Percentiles rank a stretch among this genome's conserved stretches.
Conservation (phyloP, 2,797 vertebrate species). For the Coregonus sp. region DNA sequence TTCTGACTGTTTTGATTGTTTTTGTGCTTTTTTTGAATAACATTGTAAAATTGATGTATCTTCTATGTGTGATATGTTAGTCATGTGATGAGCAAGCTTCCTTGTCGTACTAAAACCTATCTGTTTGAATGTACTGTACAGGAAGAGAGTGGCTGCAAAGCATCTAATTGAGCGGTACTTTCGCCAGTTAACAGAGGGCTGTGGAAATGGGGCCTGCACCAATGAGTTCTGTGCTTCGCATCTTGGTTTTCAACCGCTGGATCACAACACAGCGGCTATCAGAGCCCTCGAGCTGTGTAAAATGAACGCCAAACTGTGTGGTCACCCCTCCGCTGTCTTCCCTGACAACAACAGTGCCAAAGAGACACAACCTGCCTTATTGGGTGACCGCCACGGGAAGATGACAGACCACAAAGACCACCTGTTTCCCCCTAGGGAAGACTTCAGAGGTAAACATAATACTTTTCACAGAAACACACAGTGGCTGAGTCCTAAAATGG, state of each 20-base stretch:
- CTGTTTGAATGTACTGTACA: constrained; percentile 85
- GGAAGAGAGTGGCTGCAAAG: constrained; percentile 99
- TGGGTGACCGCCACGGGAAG: constrained; percentile 79
- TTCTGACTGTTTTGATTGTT: too few species aligned
- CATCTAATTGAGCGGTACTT: constrained; percentile 99
- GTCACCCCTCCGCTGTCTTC: constrained; percentile 85
- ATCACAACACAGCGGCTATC: constrained; percentile 96
- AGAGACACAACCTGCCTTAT: constrained; percentile 77
- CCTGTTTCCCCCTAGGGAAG: constrained; percentile 75
- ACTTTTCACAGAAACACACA: neutral
- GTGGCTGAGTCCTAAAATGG: too few species aligned
- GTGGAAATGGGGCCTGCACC: constrained; percentile 98
- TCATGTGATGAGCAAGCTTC: neutral
- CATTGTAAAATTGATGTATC: neutral
- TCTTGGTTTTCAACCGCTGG: constrained; percentile 90
- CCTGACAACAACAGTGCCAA: constrained; percentile 85
- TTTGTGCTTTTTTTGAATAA: neutral
- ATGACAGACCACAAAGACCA: constrained; percentile 83
- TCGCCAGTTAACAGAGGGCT: constrained; percentile 99
- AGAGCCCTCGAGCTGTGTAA: constrained; percentile 98
- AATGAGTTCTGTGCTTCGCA: constrained; percentile 98
- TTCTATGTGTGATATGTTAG: neutral
- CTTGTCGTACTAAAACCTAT: constrained; percentile 74
- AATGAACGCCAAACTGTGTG: constrained; percentile 97
- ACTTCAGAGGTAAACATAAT: constrained; percentile 87